phyloP scores from a whole-genome alignment of 2,113 vertebrate species.

The Rhinolophus sinicus region DNA sequence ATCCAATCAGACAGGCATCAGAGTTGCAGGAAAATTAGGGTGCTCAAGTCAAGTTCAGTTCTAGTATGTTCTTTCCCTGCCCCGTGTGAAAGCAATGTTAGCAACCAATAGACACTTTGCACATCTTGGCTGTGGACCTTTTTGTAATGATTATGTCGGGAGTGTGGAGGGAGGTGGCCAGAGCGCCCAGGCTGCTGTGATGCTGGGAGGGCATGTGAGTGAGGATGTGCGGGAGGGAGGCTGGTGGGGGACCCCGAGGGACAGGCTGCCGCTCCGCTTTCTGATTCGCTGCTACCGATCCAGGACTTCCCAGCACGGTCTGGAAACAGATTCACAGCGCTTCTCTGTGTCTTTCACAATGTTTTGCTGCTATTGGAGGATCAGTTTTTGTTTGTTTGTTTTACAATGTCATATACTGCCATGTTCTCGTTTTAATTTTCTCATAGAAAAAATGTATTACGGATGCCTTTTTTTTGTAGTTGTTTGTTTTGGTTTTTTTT shows the following conservation, averaged over 20 bases:
- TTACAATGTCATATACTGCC: conserved; percentile 96
- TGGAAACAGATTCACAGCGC: conserved; percentile 88
- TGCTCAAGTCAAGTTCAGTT: conserved; percentile 83
- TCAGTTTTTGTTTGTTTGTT: conserved; percentile 83
- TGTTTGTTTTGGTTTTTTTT: conserved; percentile 82
- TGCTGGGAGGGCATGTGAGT: conserved; percentile 85
- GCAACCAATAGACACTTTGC: conserved; percentile 87
- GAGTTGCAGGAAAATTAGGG: conserved; percentile 84
- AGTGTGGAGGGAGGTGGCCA: conserved; percentile 84
- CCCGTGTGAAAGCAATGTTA: conserved; percentile 62
- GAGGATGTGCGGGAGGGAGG: conserved; percentile 45
- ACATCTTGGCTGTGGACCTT: conserved; percentile 86
- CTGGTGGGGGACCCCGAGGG: conserved; percentile 54
- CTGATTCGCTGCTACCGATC: conserved; percentile 95
- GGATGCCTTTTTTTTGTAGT: conserved; percentile 87
- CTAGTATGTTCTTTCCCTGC: conserved; percentile 73
- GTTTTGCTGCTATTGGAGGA: conserved; percentile 98
- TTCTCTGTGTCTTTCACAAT: conserved; percentile 92
- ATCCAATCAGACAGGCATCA: conserved; percentile 72
- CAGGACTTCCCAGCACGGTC: conserved; percentile 91
- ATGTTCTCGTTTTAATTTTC: conserved; percentile 95
- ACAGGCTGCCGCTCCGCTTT: conserved; percentile 89
- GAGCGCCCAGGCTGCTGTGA: conserved; percentile 81
- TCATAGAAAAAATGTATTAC: conserved; percentile 96
- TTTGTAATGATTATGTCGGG: conserved; percentile 83